A percentile compares a stretch with the other conserved stretches of the same genome.
Conservation (phyloP, 2,113 vertebrate genomes). For the Tragelaphus imberbis region DNA sequence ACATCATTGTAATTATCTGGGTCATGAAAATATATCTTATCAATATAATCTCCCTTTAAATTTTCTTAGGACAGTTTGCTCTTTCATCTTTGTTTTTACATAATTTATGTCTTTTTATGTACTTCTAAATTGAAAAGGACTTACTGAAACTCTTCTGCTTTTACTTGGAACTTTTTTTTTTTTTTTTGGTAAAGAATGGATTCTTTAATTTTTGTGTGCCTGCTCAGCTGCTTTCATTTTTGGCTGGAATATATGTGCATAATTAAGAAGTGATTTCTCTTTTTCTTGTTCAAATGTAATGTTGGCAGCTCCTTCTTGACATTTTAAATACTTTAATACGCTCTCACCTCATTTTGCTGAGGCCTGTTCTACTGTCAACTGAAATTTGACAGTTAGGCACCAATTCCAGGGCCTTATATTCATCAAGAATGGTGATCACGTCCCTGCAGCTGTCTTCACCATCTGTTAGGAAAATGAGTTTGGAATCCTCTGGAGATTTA, state of each 20-base stretch:
- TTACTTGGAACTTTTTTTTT: background rate
- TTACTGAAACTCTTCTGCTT: background rate
- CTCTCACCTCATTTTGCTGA: background rate
- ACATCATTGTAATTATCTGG: background rate
- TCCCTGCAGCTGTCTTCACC: rapidly evolving
- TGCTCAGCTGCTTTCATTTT: background rate
- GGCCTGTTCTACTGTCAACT: background rate
- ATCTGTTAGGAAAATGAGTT: background rate
- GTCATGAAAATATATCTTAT: background rate
- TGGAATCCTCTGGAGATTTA: background rate
- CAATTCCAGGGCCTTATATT: background rate
- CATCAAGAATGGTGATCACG: rapidly evolving
- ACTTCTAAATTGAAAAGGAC: background rate
- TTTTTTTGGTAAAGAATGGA: background rate
- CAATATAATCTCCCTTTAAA: background rate
- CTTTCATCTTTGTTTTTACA: background rate
- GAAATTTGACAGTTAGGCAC: background rate
- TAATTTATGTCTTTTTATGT: background rate
- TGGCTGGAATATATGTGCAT: background rate
- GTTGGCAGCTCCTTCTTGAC: background rate
- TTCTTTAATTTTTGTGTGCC: background rate
- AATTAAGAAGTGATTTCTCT: background rate
- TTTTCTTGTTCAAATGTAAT: background rate
- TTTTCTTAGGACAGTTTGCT: background rate
- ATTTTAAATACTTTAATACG: background rate